Base-by-base conservation (phyloP, 2,113 vertebrate genomes). In the Poicephalus gulielmi region DNA sequence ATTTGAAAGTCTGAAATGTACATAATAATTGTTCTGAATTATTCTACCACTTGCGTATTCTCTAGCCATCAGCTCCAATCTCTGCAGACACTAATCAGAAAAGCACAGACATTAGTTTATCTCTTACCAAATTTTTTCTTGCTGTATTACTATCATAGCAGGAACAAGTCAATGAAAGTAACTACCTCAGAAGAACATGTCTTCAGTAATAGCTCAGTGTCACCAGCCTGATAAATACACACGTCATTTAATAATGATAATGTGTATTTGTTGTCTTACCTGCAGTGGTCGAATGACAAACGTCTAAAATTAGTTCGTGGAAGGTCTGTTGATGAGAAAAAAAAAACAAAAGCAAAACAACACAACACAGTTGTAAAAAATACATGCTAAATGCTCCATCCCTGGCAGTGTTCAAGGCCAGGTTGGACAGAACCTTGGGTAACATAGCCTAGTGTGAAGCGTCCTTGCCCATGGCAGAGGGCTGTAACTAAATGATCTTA, bases 251-350 rank as follows among this genome's bases (percentile, higher is more conserved):
- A 63, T 14, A 49, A 35, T 0, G 3, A 57, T 3, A 81, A 52
- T 3, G 5, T 11, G 53, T 41, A 44, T 25, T 11, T 28, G 12
- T 11, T 23, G 9, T 14, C 98, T 98, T 96, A 99, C 99, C 99
- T 99, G 98, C 99, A 99, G 94, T 99, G 99, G 96, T 99, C 99
- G 92, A 99, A 99, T 6, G 99, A 98, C 44, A 99, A 98, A 14
- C 99, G 98, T 44, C 99, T 98, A 94, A 99, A 99, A 97, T 99
- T 99, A 50, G 98, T 76, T 86, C 98, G 97, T 30, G 99, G 99
- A 64, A 99, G 98, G 92, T 99, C 99, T 99, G 96, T 85, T 96
- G 41, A 92, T 27, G n/a, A 37, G 10, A 49, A 50, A 70, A 59
- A 37, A 81, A 43, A 82, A 33, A 83, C 41, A 90, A 47, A 53